Conservation (phyloP, 2,113 vertebrate genomes). For the Urocitellus parryii region DNA sequence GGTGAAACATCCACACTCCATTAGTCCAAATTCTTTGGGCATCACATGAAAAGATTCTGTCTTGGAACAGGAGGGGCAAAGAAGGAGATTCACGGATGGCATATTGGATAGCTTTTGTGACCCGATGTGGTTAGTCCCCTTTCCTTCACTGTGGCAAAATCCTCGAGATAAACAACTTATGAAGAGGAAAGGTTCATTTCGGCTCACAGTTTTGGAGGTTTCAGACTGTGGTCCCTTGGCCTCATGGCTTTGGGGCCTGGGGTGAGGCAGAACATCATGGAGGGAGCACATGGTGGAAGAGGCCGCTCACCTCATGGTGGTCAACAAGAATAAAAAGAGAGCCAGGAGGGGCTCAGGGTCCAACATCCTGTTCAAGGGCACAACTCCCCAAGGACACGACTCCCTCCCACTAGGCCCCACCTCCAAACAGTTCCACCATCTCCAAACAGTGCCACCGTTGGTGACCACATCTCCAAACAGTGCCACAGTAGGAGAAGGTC, state of each 20-base stretch:
- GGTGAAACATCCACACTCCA: rapidly evolving
- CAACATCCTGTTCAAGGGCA: not conserved
- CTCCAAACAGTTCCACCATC: not conserved
- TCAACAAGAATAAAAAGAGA: too few relatives aligned
- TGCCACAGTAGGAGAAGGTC: too few relatives aligned
- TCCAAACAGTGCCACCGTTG: not conserved
- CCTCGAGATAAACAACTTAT: not conserved
- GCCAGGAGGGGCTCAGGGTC: too few relatives aligned
- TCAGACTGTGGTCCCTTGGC: not conserved
- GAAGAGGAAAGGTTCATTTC: not conserved
- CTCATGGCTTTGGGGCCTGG: not conserved
- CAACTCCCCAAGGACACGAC: not conserved
- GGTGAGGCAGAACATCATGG: not conserved
- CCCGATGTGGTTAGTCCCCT: not conserved
- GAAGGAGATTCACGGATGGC: too few relatives aligned
- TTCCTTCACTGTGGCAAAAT: not conserved
- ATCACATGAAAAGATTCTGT: not conserved
- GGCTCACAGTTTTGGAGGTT: not conserved
- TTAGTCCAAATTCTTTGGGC: not conserved
- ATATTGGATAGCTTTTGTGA: not conserved
- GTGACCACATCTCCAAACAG: too few relatives aligned
- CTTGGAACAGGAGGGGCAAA: not conserved
- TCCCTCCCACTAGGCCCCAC: not conserved
- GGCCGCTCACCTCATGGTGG: too few relatives aligned
- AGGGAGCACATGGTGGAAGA: too few relatives aligned